Conservation (phyloP, 2,797 vertebrate genomes). For the Melanotaenia maccullochi region DNA sequence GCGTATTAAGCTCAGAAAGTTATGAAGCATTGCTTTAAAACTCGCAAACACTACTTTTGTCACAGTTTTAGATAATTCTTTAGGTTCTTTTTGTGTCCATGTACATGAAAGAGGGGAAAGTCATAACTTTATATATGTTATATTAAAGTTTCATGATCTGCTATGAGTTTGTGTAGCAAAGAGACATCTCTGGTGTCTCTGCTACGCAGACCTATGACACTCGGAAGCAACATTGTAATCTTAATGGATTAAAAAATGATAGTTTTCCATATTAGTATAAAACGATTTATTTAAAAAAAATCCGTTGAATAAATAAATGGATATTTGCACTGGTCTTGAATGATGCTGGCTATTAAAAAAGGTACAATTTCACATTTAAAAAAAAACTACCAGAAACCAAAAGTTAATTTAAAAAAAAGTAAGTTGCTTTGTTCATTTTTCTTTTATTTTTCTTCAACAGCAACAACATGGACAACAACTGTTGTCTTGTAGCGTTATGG, state of each 20-base stretch:
- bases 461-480: conserved; percentile 24
- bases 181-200: background rate
- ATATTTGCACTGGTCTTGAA: background rate
- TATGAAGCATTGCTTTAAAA: background rate
- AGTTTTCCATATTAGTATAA: background rate
- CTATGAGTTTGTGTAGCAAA: background rate
- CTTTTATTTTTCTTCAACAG: conserved; percentile 1
- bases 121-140: background rate
- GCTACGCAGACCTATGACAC: background rate
- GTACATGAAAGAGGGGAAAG: background rate
- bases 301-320: background rate
- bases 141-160: background rate
- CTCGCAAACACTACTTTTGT: background rate
- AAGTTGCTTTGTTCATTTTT: background rate
- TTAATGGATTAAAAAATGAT: background rate
- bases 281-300: background rate
- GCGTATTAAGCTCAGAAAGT: background rate
- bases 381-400: background rate
- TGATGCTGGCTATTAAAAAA: background rate
- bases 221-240: background rate
- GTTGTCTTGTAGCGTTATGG: conserved; percentile 41
- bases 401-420: background rate
- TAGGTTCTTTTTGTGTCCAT: background rate
- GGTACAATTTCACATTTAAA: background rate
- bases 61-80: background rate